phyloP scores from a whole-genome alignment of 2,113 vertebrate species.

The Physeter macrocephalus region DNA sequence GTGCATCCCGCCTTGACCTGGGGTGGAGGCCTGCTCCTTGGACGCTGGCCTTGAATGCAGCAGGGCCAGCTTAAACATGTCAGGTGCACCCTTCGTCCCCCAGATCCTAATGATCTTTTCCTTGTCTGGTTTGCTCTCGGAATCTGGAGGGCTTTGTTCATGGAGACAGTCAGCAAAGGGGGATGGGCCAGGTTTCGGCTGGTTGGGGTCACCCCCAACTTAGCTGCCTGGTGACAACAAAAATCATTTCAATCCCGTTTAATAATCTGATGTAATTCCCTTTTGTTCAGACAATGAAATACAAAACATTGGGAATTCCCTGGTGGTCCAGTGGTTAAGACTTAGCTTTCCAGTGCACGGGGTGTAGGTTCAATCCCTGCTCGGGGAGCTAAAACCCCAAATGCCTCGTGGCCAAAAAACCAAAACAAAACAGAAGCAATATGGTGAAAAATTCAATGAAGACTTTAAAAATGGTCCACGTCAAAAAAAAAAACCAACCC shows the following conservation, averaged over 20 bases:
- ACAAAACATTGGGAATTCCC: background rate
- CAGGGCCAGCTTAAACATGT: accelerated
- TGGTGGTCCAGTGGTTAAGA: too few species aligned
- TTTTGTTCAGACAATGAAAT: background rate
- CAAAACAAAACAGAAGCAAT: too few species aligned
- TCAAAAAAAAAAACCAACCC: too few species aligned
- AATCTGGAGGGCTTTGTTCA: background rate
- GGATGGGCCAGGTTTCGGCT: background rate
- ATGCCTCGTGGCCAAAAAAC: too few species aligned
- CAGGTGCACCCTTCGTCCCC: accelerated
- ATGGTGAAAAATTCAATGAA: too few species aligned
- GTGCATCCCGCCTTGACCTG: background rate
- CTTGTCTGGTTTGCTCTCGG: background rate
- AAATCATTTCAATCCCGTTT: background rate
- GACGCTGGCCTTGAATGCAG: accelerated
- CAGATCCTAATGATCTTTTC: too few species aligned
- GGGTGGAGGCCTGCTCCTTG: background rate
- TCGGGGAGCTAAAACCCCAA: too few species aligned
- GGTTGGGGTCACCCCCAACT: background rate
- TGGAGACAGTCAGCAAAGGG: background rate
- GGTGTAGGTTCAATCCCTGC: too few species aligned
- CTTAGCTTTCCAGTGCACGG: too few species aligned
- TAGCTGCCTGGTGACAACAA: background rate
- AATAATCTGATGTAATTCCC: background rate
- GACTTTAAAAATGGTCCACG: too few species aligned